Percentiles rank a stretch among this genome's conserved stretches.
phyloP scores from a whole-genome alignment of 2,888 invertebrate genomes.

The Eulithis testata region DNA sequence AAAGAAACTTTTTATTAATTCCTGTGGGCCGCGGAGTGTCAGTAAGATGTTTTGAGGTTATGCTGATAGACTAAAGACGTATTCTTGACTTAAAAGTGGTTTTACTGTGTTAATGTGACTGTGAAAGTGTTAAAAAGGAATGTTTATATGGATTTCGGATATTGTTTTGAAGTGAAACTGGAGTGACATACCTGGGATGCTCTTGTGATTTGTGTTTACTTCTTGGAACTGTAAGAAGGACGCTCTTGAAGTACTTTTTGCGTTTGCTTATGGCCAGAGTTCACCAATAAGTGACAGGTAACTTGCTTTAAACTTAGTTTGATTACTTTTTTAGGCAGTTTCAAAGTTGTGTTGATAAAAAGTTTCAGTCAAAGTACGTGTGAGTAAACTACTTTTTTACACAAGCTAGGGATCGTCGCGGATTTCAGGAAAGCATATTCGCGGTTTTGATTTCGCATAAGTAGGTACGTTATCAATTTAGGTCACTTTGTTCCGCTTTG shows the following conservation, averaged over 20 bases:
- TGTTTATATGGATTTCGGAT: conserved; percentile 71
- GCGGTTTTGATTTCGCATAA: conserved; percentile 36
- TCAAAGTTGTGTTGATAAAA: conserved; percentile 75
- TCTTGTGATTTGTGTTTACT: conserved; percentile 82
- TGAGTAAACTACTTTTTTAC: conserved; percentile 26
- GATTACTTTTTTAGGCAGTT: conserved; percentile 61
- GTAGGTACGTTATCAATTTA: conserved; percentile 2
- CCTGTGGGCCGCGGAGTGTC: conserved; percentile 85
- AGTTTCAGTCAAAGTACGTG: conserved; percentile 65
- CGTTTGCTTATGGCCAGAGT: conserved; percentile 64
- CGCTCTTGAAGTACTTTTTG: conserved; percentile 62
- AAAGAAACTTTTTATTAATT: conserved; percentile 86
- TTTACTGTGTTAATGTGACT: conserved; percentile 61
- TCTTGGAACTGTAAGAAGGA: conserved; percentile 69
- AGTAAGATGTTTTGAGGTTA: conserved; percentile 85
- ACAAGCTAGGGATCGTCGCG: conserved; percentile 19
- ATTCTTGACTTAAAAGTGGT: conserved; percentile 65
- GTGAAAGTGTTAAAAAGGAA: conserved; percentile 53
- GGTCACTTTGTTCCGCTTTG: conserved; percentile 13
- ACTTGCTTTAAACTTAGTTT: conserved; percentile 64
- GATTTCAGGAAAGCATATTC: conserved; percentile 31
- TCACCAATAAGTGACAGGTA: conserved; percentile 63
- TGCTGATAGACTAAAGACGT: conserved; percentile 73
- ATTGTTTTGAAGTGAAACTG: conserved; percentile 81
- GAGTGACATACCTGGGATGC: conserved; percentile 74